Base-by-base conservation (phyloP, 2,797 vertebrate genomes). In the Lophotriccus pileatus region DNA sequence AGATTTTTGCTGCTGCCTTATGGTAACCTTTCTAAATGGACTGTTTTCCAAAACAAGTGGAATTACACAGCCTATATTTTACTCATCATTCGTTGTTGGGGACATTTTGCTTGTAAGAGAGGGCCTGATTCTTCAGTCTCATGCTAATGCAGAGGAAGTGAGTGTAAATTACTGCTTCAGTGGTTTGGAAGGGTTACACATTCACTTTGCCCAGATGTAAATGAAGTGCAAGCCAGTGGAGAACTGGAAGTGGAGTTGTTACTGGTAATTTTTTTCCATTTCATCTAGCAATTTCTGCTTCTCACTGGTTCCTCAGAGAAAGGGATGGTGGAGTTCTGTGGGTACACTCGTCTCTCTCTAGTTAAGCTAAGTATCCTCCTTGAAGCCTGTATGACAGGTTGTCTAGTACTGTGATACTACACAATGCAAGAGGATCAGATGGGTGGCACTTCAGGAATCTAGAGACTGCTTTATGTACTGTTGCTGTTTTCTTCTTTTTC, bases 361-460 rank as follows among this genome's bases (percentile, higher is more conserved):
- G 58, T 87, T 82, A 58, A 82, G n/a, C 39, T 44, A 75, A 88
- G 79, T 59, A 83, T 47, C 44, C 52, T 30, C 34, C 88, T 58
- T 74, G 90, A 90, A 95, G 34, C 46, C 63, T 39, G 7, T 41
- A 30, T 89, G 70, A 66, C 50, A 78, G 44, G 75, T 58, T 69
- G 8, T 56, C 37, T 78, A 23, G 34, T 52, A 30, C n/a, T 52
- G 37, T 66, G 59, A 52, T 55, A 8, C 46, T 87, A 3, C 13
- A 27, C 55, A 62, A 41, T 60, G 24, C 36, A 76, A 76, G 93
- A 85, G 84, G 89, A 79, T 86, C 53, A 91, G 37, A 83, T 83
- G 69, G 87, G 59, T 95, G 84, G 79, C 80, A 78, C 90, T 94
- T 96, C 69, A 95, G 91, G 97, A 95, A 87, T 89, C 94, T 89